These are phyloP conservation scores for Struthidea cinerea DNA, from an alignment of 2,113 vertebrate species.

Conservation along the genomic window DNA sequence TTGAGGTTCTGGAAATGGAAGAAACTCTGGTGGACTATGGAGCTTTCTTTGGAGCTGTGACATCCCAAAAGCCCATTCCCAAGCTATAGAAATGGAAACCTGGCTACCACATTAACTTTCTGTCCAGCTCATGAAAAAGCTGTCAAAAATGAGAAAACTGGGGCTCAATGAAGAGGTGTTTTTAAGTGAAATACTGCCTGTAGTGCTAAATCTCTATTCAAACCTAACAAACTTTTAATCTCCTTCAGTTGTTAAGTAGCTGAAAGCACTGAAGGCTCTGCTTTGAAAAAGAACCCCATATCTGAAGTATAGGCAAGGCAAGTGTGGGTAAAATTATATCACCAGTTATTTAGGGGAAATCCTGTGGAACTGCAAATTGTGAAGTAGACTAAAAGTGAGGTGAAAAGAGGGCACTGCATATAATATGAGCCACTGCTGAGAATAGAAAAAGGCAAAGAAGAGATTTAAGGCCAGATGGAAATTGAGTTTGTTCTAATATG, in stretches of 20 bases:
- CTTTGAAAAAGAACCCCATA: background rate
- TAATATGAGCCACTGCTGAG: background rate
- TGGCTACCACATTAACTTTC: background rate
- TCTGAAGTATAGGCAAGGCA: background rate
- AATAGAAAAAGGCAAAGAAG: background rate
- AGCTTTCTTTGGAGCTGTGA: background rate
- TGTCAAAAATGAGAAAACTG: background rate
- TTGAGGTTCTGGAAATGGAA: background rate
- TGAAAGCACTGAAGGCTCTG: background rate
- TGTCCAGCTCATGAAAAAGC: background rate
- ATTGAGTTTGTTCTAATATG: background rate
- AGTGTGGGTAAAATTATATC: accelerated
- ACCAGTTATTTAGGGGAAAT: background rate
- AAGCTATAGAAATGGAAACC: background rate
- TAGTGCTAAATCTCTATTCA: background rate
- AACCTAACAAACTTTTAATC: background rate
- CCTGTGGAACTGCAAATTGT: background rate
- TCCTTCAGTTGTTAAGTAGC: background rate
- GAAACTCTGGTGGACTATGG: background rate
- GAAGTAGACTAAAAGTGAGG: background rate
- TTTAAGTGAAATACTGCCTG: background rate
- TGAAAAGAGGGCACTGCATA: background rate
- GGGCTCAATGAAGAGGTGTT: background rate
- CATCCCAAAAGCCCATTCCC: background rate
- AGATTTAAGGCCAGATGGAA: background rate